A percentile compares a stretch with the other conserved stretches of the same genome.
Conservation (phyloP, 2,888 invertebrate species). For the Clitarchus hookeri region DNA sequence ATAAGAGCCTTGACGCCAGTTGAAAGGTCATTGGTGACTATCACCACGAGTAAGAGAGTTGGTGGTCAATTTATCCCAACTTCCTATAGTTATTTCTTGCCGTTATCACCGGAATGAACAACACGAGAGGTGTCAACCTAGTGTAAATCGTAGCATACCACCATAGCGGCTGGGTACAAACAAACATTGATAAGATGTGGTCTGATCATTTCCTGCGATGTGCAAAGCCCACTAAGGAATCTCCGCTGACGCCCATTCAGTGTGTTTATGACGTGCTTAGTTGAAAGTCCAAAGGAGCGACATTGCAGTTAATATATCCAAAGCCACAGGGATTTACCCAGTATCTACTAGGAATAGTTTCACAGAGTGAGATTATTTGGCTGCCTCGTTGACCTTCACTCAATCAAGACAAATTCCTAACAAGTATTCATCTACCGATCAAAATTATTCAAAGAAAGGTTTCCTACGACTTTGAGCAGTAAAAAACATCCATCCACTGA, state of each 20-base stretch:
- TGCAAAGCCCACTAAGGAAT: slow-evolving; percentile 39
- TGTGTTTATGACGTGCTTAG: neutral
- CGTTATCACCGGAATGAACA: slow-evolving; percentile 42
- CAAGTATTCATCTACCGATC: neutral
- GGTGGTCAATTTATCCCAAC: slow-evolving; percentile 11
- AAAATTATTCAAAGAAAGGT: too few species aligned
- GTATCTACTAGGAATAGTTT: slow-evolving; percentile 15
- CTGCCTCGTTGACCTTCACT: neutral
- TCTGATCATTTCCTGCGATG: slow-evolving; percentile 45
- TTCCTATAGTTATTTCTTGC: slow-evolving; percentile 41
- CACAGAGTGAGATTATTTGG: neutral
- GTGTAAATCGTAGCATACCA: slow-evolving; percentile 41
- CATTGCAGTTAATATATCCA: neutral
- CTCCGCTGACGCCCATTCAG: slow-evolving; percentile 29
- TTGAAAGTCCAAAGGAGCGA: neutral
- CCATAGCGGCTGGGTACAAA: slow-evolving; percentile 39
- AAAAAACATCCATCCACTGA: neutral
- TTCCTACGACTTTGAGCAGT: neutral
- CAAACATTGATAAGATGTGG: slow-evolving; percentile 39
- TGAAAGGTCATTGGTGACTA: slow-evolving; percentile 23
- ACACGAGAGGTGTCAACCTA: slow-evolving; percentile 43
- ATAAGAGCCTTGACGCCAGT: slow-evolving; percentile 48
- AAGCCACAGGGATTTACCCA: neutral
- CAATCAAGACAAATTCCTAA: neutral
- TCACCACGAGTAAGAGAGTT: slow-evolving; percentile 17